Percentiles rank a stretch among this genome's conserved stretches.
Conservation (phyloP, 2,113 vertebrate genomes). For the Polypterus bichir region DNA sequence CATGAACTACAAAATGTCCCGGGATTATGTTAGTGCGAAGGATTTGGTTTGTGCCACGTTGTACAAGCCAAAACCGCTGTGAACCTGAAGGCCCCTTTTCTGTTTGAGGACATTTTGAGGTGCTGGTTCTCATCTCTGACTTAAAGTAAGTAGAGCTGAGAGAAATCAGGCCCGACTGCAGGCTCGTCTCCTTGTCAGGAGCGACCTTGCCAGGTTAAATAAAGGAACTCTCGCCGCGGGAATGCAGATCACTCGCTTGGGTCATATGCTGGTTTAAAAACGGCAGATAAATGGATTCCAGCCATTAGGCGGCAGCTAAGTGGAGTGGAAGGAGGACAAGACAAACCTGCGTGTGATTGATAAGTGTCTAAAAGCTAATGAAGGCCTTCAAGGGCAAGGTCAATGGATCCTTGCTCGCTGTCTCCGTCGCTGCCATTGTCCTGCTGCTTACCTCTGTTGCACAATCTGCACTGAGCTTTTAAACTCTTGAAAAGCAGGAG, state of each 20-base stretch:
- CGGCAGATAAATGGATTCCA: slow-evolving; percentile 72
- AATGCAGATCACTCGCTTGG: slow-evolving; percentile 68
- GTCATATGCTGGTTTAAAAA: slow-evolving; percentile 66
- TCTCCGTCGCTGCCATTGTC: slow-evolving; percentile 46
- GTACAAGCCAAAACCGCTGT: no score
- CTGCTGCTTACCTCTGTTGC: slow-evolving; percentile 57
- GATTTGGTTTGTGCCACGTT: no score
- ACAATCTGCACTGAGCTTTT: slow-evolving; percentile 66
- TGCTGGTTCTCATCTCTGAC: no score
- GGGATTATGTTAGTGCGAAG: no score
- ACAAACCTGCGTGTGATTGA: slow-evolving; percentile 68
- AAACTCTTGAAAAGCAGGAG: slow-evolving; percentile 64
- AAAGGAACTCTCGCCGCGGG: slow-evolving; percentile 60
- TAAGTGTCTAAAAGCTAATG: slow-evolving; percentile 72
- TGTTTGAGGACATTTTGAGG: no score
- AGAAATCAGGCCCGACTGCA: no score
- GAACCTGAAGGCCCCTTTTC: no score
- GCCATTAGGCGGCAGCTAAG: slow-evolving; percentile 65
- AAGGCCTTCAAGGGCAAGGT: slow-evolving; percentile 65
- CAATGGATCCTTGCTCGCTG: slow-evolving; percentile 56
- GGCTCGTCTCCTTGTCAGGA: slow-evolving; percentile 35
- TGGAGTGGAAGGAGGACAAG: slow-evolving; percentile 61
- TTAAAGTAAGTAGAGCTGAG: no score
- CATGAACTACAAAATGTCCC: no score
- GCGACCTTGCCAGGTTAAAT: slow-evolving; percentile 45